A percentile compares a stretch with the other conserved stretches of the same genome.
phyloP scores from a whole-genome alignment of 64 coral and sea anemone genomes.

The Montipora foliosa region DNA sequence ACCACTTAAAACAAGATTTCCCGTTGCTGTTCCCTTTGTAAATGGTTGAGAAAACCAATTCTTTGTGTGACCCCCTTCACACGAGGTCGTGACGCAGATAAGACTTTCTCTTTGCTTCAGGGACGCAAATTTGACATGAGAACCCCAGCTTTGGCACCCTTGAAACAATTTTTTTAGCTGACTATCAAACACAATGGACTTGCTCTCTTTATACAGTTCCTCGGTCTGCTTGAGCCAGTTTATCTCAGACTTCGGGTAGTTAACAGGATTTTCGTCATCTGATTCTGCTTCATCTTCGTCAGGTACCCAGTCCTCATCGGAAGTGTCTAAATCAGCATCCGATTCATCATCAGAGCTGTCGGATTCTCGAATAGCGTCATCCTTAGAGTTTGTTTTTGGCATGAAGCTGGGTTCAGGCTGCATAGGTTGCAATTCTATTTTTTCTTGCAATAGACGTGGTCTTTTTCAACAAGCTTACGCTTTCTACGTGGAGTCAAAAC shows the following conservation, averaged over 20 bases:
- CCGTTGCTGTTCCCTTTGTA: background rate
- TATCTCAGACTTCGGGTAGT: background rate
- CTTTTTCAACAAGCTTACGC: background rate
- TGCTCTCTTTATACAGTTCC: constrained; percentile 24
- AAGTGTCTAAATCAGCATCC: constrained; percentile 5
- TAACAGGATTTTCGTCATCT: constrained; percentile 44
- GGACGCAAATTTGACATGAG: background rate
- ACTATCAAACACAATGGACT: constrained; percentile 9
- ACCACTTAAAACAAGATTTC: constrained; percentile 15
- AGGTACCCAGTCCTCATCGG: constrained; percentile 39
- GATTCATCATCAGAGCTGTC: background rate
- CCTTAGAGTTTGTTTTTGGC: background rate
- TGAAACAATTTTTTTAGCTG: constrained; percentile 11
- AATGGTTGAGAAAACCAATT: constrained; percentile 30
- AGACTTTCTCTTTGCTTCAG: background rate
- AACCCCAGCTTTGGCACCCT: constrained; percentile 5
- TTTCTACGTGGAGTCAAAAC: background rate
- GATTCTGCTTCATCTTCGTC: constrained; percentile 25
- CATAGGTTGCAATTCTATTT: background rate
- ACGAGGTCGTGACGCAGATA: background rate
- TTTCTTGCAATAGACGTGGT: constrained; percentile 17
- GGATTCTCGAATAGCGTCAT: background rate
- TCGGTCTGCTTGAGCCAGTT: constrained; percentile 50
- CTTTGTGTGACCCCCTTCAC: background rate
- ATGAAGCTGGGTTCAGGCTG: background rate